A percentile compares a stretch with the other conserved stretches of the same genome.
phyloP scores from a whole-genome alignment of 2,797 vertebrate species.

The Propithecus perrieri region DNA sequence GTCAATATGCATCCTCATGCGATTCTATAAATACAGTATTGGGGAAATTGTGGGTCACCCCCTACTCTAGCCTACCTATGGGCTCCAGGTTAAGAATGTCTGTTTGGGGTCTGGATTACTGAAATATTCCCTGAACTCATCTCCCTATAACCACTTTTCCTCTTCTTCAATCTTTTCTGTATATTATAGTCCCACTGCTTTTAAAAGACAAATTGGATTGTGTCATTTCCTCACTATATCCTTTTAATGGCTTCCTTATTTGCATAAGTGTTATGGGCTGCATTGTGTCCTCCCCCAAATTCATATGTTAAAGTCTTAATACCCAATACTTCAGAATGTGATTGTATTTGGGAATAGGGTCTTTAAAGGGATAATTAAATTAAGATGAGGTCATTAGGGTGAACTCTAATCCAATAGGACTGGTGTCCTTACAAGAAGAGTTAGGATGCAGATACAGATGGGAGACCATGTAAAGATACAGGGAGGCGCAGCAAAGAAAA shows the following conservation, averaged over 20 bases:
- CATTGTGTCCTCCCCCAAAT: not conserved
- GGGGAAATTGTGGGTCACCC: not conserved
- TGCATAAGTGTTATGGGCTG: not conserved
- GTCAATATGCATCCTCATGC: not conserved
- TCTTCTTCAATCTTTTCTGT: not conserved
- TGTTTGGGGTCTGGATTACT: not conserved
- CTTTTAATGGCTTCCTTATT: not conserved
- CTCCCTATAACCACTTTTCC: not conserved
- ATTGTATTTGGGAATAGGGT: not conserved
- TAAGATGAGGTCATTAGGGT: not conserved
- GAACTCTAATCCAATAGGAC: not conserved
- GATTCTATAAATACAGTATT: not conserved
- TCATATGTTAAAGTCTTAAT: not conserved
- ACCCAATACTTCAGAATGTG: not conserved
- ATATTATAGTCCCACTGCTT: not conserved
- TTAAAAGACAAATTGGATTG: not conserved
- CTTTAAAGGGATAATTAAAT: not conserved
- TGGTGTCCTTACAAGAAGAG: not conserved
- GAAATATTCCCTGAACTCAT: not conserved
- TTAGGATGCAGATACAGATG: not conserved
- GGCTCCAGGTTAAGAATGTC: not conserved
- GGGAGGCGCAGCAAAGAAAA: not conserved
- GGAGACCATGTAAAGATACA: not conserved
- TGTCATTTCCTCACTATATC: constrained; percentile 19
- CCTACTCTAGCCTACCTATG: not conserved